phyloP scores from a whole-genome alignment of 2,888 invertebrate genomes.

The Plemyria rubiginata region DNA sequence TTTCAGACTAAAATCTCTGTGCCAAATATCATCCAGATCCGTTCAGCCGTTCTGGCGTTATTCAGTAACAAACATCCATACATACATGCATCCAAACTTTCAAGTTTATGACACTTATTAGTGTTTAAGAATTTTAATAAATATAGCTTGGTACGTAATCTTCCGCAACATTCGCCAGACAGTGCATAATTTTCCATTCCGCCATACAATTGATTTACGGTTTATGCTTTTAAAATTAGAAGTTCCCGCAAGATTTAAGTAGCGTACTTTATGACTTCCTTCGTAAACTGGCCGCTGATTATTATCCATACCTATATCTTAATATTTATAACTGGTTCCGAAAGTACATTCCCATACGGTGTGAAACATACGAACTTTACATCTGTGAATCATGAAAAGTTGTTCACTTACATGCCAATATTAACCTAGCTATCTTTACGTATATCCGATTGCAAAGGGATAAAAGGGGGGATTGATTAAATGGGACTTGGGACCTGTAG shows the following conservation, averaged over 20 bases:
- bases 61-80: no score
- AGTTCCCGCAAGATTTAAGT: conserved; percentile 45
- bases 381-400: conserved; percentile 11
- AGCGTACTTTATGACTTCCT: conserved; percentile 56
- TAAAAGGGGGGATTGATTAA: not conserved
- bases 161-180: conserved; percentile 7
- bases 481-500: not conserved
- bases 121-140: no score
- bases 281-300: conserved; percentile 50
- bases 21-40: no score
- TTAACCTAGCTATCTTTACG: conserved; percentile 19
- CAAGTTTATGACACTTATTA: no score
- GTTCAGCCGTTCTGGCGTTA: no score
- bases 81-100: no score
- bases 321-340: conserved; percentile 25
- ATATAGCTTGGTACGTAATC: not conserved
- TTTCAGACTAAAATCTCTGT: no score
- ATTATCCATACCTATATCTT: conserved; percentile 44
- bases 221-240: conserved; percentile 53
- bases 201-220: conserved; percentile 29
- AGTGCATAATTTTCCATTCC: conserved; percentile 24
- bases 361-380: conserved; percentile 30
- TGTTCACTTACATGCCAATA: conserved; percentile 21
- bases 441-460: conserved; percentile 8
- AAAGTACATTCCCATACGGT: conserved; percentile 31